Percentiles rank a stretch among this genome's conserved stretches.
Evolutionary conservation across 2,888 invertebrate species (phyloP).

Genomic region (Orthosia gothica): DNA sequence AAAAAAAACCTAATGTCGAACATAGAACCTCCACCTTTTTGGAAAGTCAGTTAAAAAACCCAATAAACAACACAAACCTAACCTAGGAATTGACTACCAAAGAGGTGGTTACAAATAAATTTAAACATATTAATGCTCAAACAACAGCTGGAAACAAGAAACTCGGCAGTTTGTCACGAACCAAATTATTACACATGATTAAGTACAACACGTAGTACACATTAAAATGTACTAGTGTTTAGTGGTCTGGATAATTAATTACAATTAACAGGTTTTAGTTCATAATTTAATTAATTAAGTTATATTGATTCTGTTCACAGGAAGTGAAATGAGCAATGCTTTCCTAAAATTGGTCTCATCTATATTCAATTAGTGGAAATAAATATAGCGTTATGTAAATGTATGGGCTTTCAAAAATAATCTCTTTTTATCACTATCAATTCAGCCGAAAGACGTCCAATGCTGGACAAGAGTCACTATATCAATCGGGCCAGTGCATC

Average conservation of each 20-base stretch:
- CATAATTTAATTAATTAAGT: constrained; percentile 36
- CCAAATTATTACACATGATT: constrained; percentile 52
- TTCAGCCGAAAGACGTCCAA: no score
- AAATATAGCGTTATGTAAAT: neutral
- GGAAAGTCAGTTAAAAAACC: no score
- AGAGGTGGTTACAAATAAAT: neutral
- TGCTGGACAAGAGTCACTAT: neutral
- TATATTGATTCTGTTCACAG: constrained; percentile 30
- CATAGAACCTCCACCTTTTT: no score
- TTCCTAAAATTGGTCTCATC: constrained; percentile 16
- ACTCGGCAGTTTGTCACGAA: constrained; percentile 39
- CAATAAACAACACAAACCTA: neutral
- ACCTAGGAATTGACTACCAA: no score
- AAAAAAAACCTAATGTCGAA: neutral
- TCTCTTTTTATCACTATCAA: no score
- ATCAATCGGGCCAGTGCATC: neutral
- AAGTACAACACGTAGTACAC: constrained; percentile 49
- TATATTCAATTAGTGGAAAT: neutral
- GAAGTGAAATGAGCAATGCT: constrained; percentile 13
- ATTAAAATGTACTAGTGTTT: constrained; percentile 52
- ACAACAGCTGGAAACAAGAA: constrained; percentile 31
- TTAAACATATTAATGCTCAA: constrained; percentile 24
- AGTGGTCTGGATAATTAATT: constrained; percentile 55
- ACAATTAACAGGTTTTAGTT: constrained; percentile 55
- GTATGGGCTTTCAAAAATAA: no score